Base-by-base conservation (phyloP, 2,797 vertebrate genomes). In the Benthosema pterotum region DNA sequence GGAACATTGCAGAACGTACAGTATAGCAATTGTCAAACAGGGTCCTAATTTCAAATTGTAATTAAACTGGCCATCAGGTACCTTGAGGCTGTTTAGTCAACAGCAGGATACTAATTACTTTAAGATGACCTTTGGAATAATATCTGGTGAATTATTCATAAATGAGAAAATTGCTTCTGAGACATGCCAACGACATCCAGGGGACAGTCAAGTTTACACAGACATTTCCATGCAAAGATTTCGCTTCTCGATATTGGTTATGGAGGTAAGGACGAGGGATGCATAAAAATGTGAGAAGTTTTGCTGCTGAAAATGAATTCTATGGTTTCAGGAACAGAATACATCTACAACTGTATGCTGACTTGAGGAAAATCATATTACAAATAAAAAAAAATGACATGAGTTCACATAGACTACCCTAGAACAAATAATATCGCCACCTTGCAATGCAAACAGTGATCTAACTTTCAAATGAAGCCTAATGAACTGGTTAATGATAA, bases 121-220 rank as follows among this genome's bases (percentile, higher is more conserved):
- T 91, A 92, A 94, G 91, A 93, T 94, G 93, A 94, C 93, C 93
- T 94, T 94, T 94, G 86, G 77, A 93, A 92, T 93, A 93, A 93
- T 94, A 93, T 93, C 89, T 88, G 75, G 90, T 94, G 92, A 93
- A 94, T 93, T 90, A 94, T 94, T 94, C 93, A 94, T 93, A 87
- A 85, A 92, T 89, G 80, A 77, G 87, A 79, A 92, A 91, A 89
- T 90, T 88, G 91, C 89, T 91, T 90, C 82, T 48, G 89, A 93
- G 90, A 91, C 84, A 89, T 80, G 77, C 69, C 81, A 84, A 85
- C 65, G 67, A 90, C 84, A 77, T 90, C 79, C 79, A 83, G 85
- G 81, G 80, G 85, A 87, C 38, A 25, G 57, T 55, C 15, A 68
- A 69, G 83, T 71, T 74, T 84, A 86, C 72, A 84, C 48, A 74